These are phyloP conservation scores for Phylloscopus collybita DNA, from an alignment of 2,797 vertebrate genomes.

Conservation along the genomic window DNA sequence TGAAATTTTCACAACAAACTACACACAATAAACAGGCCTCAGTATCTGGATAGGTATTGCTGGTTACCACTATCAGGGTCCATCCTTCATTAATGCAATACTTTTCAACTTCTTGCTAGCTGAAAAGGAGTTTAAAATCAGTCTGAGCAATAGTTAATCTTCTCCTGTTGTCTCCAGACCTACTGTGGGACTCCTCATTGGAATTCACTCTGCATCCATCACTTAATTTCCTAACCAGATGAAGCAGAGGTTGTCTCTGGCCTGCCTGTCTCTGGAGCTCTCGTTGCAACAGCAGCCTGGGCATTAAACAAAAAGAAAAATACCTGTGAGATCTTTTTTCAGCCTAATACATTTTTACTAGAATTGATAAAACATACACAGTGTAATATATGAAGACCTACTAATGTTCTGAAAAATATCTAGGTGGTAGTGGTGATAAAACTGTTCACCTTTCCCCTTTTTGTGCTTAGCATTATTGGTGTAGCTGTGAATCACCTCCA, in stretches of 20 bases:
- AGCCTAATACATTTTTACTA: conserved; percentile 26
- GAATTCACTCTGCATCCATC: neutral
- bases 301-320: conserved; percentile 48
- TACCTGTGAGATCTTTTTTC: conserved; percentile 23
- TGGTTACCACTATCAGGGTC: neutral
- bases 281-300: conserved; percentile 11
- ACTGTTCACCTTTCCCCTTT: neutral
- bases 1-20: neutral
- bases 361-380: conserved; percentile 35
- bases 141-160: neutral
- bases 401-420: conserved; percentile 40
- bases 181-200: neutral
- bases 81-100: neutral
- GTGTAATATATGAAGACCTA: conserved; percentile 28
- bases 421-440: neutral
- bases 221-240: conserved; percentile 49
- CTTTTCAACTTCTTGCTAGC: neutral
- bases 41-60: neutral
- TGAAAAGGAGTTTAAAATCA: neutral
- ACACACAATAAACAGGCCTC: neutral
- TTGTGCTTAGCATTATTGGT: neutral
- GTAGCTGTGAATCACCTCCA: neutral
- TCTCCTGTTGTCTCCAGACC: neutral
- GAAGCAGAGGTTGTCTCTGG: neutral
- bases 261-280: neutral